Percentiles rank a stretch among this genome's conserved stretches.
These are phyloP conservation scores for Liposcelis brunnea DNA, from an alignment of 2,888 invertebrate species.

Conservation along the genomic window DNA sequence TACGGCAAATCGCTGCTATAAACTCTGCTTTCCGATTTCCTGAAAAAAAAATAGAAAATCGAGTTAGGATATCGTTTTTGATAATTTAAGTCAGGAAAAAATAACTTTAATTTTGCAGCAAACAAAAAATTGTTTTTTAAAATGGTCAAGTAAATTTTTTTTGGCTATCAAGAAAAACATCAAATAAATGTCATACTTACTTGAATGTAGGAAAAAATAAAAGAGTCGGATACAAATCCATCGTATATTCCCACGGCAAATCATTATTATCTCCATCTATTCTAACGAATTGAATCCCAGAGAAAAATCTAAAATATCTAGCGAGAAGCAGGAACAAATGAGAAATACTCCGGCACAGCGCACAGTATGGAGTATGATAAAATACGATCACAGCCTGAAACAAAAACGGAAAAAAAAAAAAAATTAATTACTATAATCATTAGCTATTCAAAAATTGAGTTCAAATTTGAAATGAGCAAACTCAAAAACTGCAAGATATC, in stretches of 20 bases:
- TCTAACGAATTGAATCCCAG: constrained; percentile 39
- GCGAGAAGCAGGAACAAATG: constrained; percentile 51
- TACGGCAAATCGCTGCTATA: constrained; percentile 20
- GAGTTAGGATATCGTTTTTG: too few species aligned
- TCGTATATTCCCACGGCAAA: constrained; percentile 72
- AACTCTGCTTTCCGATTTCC: constrained; percentile 51
- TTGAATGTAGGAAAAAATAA: constrained; percentile 58
- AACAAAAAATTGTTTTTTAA: neutral
- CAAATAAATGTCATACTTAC: constrained; percentile 29
- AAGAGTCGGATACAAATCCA: constrained; percentile 60
- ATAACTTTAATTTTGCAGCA: neutral
- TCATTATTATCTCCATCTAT: constrained; percentile 73
- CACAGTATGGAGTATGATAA: constrained; percentile 62
- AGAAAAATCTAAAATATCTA: constrained; percentile 36
- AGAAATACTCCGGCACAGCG: constrained; percentile 51
- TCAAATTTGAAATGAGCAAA: constrained; percentile 9
- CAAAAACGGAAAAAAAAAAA: constrained; percentile 13
- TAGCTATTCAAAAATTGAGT: neutral
- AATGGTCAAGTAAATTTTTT: too few species aligned
- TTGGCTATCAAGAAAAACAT: too few species aligned
- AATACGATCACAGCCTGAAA: constrained; percentile 56
- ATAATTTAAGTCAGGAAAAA: neutral
- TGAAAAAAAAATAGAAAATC: constrained; percentile 23
- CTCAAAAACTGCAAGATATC: too few species aligned
- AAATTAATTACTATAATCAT: constrained; percentile 9